Conservation (phyloP, 2,113 vertebrate genomes). For the Albula glossodonta region DNA sequence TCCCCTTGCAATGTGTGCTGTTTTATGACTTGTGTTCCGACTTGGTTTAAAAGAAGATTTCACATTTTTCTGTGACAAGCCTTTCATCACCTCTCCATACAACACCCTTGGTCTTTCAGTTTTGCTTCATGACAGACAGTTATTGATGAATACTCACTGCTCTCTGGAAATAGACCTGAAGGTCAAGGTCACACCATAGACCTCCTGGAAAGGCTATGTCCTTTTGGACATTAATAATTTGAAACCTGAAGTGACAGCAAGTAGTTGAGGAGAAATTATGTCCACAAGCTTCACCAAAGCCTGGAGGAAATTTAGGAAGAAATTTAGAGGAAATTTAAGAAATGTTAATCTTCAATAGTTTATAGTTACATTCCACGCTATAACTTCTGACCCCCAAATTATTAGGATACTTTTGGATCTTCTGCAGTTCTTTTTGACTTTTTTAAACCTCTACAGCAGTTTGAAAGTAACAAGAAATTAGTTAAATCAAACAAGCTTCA, state of each 20-base stretch:
- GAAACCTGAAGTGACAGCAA: background rate
- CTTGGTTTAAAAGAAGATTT: background rate
- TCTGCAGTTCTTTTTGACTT: background rate
- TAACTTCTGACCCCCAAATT: background rate
- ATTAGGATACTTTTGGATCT: background rate
- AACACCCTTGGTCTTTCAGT: constrained; percentile 4
- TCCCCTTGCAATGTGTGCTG: background rate
- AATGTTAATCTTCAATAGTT: background rate
- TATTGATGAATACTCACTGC: constrained; percentile 24
- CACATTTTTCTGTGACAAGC: constrained; percentile 13
- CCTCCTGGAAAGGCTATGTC: constrained; percentile 7
- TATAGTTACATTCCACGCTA: constrained; percentile 1
- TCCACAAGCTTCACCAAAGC: background rate
- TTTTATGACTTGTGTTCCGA: background rate
- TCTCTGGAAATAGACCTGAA: constrained; percentile 22
- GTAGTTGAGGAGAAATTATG: background rate
- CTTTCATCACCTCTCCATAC: background rate
- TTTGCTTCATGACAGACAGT: constrained; percentile 18
- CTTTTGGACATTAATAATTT: constrained; percentile 7
- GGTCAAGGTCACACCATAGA: constrained; percentile 20
- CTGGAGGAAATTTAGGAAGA: background rate
- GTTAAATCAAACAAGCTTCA: background rate
- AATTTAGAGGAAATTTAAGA: background rate
- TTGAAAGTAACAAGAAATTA: background rate
- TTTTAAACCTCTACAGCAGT: background rate